Conservation (phyloP, 1,140 invertebrate species). For the Tetramorium alpestre region DNA sequence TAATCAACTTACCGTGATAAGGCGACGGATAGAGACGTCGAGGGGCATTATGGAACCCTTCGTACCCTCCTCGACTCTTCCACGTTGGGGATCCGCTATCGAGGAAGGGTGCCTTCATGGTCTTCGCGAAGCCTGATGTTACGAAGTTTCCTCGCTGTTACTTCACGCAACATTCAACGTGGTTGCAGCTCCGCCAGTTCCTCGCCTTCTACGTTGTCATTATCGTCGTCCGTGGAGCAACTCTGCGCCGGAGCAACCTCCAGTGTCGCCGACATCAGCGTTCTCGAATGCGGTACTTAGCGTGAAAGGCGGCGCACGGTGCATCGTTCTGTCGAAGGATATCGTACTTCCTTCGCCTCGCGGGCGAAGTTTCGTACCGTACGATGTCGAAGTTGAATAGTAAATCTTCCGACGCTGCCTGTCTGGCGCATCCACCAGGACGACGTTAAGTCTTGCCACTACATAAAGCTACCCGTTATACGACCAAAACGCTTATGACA, state of each 20-base stretch:
- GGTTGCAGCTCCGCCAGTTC: background rate
- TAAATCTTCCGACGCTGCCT: slow-evolving; percentile 33
- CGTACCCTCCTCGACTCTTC: slow-evolving; percentile 22
- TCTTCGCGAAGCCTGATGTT: slow-evolving; percentile 4
- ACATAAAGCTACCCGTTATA: slow-evolving; percentile 17
- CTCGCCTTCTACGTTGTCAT: background rate
- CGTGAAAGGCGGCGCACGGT: background rate
- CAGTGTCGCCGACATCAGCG: slow-evolving; percentile 16
- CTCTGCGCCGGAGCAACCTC: background rate
- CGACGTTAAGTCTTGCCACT: slow-evolving; percentile 29
- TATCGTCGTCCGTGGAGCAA: slow-evolving; percentile 29
- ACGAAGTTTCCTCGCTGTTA: slow-evolving; percentile 29
- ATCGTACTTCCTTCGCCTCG: slow-evolving; percentile 23
- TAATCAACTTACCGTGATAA: slow-evolving; percentile 59
- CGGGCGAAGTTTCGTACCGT: slow-evolving; percentile 3
- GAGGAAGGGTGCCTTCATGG: background rate
- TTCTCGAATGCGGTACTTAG: slow-evolving; percentile 32
- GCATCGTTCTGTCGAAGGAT: slow-evolving; percentile 24
- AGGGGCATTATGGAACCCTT: slow-evolving; percentile 36
- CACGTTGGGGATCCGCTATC: background rate
- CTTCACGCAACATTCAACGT: slow-evolving; percentile 13
- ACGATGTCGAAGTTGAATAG: slow-evolving; percentile 43
- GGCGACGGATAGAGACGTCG: slow-evolving; percentile 31
- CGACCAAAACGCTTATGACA: slow-evolving; percentile 7
- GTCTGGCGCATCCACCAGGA: slow-evolving; percentile 18